A percentile compares a stretch with the other conserved stretches of the same genome.
Evolutionary conservation across 2,888 invertebrate species (phyloP).

Genomic region (Thymelicus acteon): DNA sequence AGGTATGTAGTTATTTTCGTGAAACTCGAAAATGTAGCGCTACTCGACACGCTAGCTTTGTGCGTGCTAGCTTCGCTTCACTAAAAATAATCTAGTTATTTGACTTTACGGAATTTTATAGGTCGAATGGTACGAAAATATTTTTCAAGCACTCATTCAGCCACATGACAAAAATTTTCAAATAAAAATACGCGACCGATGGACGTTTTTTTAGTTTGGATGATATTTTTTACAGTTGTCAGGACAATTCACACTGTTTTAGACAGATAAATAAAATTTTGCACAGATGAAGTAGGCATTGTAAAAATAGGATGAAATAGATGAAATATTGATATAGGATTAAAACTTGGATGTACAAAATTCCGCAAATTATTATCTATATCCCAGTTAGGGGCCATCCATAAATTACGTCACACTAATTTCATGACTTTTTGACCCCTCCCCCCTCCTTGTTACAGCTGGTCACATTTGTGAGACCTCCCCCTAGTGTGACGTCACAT

Average conservation of each 20-base stretch:
- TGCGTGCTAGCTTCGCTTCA: not conserved
- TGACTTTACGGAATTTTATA: constrained; percentile 4
- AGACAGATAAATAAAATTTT: not conserved
- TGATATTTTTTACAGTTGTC: constrained; percentile 8
- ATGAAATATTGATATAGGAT: too few relatives aligned
- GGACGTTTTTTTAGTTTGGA: constrained; percentile 5
- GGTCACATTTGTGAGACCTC: too few relatives aligned
- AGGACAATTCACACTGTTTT: constrained; percentile 6
- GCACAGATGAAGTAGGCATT: not conserved
- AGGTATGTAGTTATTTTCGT: too few relatives aligned
- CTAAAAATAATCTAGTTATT: constrained; percentile 3
- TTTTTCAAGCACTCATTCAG: constrained; percentile 23
- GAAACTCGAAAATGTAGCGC: too few relatives aligned
- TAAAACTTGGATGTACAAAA: too few relatives aligned
- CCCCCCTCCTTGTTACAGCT: too few relatives aligned
- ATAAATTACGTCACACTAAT: too few relatives aligned
- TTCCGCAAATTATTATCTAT: too few relatives aligned
- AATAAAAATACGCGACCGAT: constrained; percentile 13
- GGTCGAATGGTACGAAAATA: constrained; percentile 12
- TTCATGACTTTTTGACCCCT: too few relatives aligned
- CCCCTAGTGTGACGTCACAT: too few relatives aligned
- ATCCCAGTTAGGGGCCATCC: too few relatives aligned
- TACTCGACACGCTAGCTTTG: too few relatives aligned
- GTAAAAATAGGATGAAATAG: not conserved
- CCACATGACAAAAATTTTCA: constrained; percentile 8